phyloP scores from a whole-genome alignment of 1,140 invertebrate genomes.

The Chironomus tepperi region DNA sequence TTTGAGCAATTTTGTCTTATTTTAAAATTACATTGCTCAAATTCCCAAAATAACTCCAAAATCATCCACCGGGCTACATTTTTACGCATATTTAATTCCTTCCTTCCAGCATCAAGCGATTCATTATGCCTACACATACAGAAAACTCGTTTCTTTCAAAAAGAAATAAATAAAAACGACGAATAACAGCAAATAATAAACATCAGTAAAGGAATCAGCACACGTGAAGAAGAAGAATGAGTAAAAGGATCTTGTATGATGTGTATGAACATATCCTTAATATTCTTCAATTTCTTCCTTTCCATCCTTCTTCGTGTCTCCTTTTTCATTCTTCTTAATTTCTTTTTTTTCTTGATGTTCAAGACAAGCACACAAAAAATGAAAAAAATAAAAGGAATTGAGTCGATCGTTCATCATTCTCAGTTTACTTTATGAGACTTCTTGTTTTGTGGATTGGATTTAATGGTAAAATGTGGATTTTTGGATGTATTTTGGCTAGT shows the following conservation, averaged over 20 bases:
- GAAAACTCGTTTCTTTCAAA: background rate
- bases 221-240: constrained; percentile 16
- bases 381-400: background rate
- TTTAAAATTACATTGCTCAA: too few species aligned
- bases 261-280: background rate
- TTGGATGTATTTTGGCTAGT: too few species aligned
- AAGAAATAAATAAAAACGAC: background rate
- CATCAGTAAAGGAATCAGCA: background rate
- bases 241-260: background rate
- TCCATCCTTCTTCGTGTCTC: background rate
- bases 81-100: constrained; percentile 6
- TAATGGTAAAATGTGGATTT: too few species aligned
- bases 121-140: constrained; percentile 1
- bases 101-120: background rate
- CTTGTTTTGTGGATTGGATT: background rate
- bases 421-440: background rate
- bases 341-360: background rate
- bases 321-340: constrained; percentile 1
- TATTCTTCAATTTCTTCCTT: constrained; percentile 3
- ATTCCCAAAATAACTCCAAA: background rate
- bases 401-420: constrained; percentile 22
- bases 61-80: background rate
- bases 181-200: background rate
- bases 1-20: too few species aligned
- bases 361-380: background rate